Percentiles rank a stretch among this genome's conserved stretches.
phyloP scores from a whole-genome alignment of 2,888 invertebrate species.

The Xylota sylvarum region DNA sequence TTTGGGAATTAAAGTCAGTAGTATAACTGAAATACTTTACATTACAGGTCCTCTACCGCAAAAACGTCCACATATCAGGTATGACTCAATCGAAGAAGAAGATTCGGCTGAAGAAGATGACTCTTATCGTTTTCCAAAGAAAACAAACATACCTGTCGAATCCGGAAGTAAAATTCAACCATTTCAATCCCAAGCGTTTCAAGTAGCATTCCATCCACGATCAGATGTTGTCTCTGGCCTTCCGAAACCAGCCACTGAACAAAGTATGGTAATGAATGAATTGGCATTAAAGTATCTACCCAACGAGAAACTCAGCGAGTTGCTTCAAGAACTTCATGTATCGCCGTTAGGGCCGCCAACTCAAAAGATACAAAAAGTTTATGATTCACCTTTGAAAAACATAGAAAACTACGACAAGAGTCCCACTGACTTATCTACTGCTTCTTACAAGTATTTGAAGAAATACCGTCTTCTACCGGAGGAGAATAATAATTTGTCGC shows the following conservation, averaged over 20 bases:
- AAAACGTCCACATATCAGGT: constrained; percentile 36
- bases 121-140: constrained; percentile 38
- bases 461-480: constrained; percentile 82
- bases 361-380: constrained; percentile 16
- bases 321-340: constrained; percentile 80
- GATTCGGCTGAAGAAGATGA: constrained; percentile 38
- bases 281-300: constrained; percentile 83
- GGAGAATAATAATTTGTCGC: constrained; percentile 76
- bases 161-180: constrained; percentile 15
- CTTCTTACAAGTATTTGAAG: constrained; percentile 83
- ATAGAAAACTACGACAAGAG: constrained; percentile 80
- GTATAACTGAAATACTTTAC: neutral
- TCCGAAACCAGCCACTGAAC: constrained; percentile 80
- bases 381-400: constrained; percentile 77
- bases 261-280: constrained; percentile 83
- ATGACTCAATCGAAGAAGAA: constrained; percentile 52
- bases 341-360: constrained; percentile 55
- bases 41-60: constrained; percentile 44
- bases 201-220: neutral
- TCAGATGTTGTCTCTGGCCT: constrained; percentile 36
- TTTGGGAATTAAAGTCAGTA: neutral
- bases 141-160: constrained; percentile 17
- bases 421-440: constrained; percentile 82
- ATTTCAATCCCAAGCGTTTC: constrained; percentile 15
- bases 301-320: constrained; percentile 80